Evolutionary conservation across 2,113 vertebrate genomes (phyloP).

Genomic region (Meles meles): DNA sequence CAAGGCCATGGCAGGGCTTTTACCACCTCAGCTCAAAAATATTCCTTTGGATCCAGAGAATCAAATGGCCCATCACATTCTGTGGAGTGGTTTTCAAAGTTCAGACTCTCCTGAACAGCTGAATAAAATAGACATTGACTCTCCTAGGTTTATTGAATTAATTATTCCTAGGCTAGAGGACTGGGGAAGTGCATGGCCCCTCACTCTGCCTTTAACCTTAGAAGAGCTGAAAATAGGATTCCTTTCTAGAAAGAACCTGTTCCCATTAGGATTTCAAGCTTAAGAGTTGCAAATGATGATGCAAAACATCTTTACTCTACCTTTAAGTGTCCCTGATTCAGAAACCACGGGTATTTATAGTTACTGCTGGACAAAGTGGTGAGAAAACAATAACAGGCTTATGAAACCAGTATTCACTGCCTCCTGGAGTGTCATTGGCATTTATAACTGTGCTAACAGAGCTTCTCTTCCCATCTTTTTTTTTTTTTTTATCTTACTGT

Average conservation of each 20-base stretch:
- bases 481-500: not conserved
- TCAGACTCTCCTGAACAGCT: not conserved
- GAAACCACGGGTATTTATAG: not conserved
- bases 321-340: not conserved
- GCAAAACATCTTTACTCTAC: not conserved
- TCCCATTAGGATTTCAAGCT: not conserved
- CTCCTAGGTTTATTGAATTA: not conserved
- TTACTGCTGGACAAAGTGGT: not conserved
- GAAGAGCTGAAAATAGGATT: not conserved
- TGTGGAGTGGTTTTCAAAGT: not conserved
- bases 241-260: not conserved
- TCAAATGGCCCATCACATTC: not conserved
- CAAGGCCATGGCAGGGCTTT: not conserved
- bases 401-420: not conserved
- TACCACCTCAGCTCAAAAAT: not conserved
- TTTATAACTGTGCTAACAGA: not conserved
- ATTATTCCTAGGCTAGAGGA: not conserved
- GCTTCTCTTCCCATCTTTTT: not conserved
- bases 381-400: not conserved
- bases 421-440: not conserved
- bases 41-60: not conserved
- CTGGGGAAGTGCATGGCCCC: not conserved
- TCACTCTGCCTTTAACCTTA: not conserved
- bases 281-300: not conserved
- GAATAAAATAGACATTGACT: not conserved